Percentiles rank a stretch among this genome's conserved stretches.
phyloP scores from a whole-genome alignment of 2,797 vertebrate species.

The Helicolenus hilgendorfi region DNA sequence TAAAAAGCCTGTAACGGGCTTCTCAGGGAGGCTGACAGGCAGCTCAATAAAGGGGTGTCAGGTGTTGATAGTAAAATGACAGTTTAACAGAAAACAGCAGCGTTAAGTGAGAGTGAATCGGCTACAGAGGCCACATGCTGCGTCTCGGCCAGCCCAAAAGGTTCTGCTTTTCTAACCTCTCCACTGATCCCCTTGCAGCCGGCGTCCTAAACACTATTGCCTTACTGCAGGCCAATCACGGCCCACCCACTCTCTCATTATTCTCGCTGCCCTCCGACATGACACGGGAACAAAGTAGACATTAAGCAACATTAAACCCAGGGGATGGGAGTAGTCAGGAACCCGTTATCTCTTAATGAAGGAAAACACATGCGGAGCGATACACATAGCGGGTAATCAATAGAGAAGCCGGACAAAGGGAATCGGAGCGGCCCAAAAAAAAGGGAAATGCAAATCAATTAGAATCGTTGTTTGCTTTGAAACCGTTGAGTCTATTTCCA shows the following conservation, averaged over 20 bases:
- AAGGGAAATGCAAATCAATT: slow-evolving; percentile 98
- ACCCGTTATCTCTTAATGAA: slow-evolving; percentile 99
- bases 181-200: slow-evolving; percentile 96
- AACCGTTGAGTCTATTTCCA: slow-evolving; percentile 98
- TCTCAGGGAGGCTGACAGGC: slow-evolving; percentile 49
- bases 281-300: slow-evolving; percentile 99
- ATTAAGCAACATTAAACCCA: slow-evolving; percentile 99
- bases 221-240: slow-evolving; percentile 94
- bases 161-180: slow-evolving; percentile 99
- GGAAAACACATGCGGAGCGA: slow-evolving; percentile 99
- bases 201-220: slow-evolving; percentile 91
- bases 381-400: slow-evolving; percentile 97
- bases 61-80: slow-evolving; percentile 76
- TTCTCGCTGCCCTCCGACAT: slow-evolving; percentile 96
- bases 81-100: slow-evolving; percentile 75
- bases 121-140: slow-evolving; percentile 81
- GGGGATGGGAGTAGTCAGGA: slow-evolving; percentile 99
- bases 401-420: slow-evolving; percentile 95
- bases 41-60: slow-evolving; percentile 59
- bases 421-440: slow-evolving; percentile 89
- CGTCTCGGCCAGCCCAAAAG: slow-evolving; percentile 88
- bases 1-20: not conserved
- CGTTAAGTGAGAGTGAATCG: slow-evolving; percentile 71
- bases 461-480: slow-evolving; percentile 99
- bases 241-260: slow-evolving; percentile 99